A percentile compares a stretch with the other conserved stretches of the same genome.
Evolutionary conservation across 1,140 invertebrate genomes (phyloP).

Genomic region (Caenorhabditis brenneri): DNA sequence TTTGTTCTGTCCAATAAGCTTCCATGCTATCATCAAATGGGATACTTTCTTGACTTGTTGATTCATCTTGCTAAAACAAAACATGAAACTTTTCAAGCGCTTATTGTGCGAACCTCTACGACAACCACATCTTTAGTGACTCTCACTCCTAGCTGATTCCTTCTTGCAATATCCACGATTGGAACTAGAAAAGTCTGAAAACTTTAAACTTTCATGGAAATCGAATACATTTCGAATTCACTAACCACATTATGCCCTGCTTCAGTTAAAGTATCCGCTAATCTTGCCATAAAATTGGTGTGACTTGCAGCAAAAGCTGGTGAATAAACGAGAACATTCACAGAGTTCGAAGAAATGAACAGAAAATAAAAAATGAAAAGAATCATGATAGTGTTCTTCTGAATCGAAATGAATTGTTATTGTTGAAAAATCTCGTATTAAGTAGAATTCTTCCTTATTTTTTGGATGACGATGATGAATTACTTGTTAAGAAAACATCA

Average conservation of each 20-base stretch:
- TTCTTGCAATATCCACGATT: not conserved
- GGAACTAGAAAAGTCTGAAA: constrained; percentile 24
- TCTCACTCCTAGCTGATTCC: not conserved
- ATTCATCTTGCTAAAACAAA: not conserved
- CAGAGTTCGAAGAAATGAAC: not conserved
- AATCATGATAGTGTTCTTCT: too few species aligned
- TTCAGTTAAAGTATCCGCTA: constrained; percentile 37
- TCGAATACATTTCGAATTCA: not conserved
- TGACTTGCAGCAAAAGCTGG: constrained; percentile 36
- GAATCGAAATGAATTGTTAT: too few species aligned
- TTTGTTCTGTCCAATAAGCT: not conserved
- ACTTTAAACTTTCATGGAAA: not conserved
- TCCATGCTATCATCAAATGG: constrained; percentile 19
- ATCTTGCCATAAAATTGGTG: constrained; percentile 40
- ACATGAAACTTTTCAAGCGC: not conserved
- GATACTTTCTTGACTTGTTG: not conserved
- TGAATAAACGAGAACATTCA: constrained; percentile 33
- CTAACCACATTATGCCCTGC: constrained; percentile 74
- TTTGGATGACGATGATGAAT: too few species aligned
- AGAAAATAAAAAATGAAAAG: not conserved
- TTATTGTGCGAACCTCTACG: not conserved
- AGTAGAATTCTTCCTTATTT: too few species aligned
- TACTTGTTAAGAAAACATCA: too few species aligned
- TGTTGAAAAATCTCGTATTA: too few species aligned
- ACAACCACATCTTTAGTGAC: not conserved